Evolutionary conservation across 2,888 invertebrate species (phyloP).

Genomic region (Chaetoderma sp.): DNA sequence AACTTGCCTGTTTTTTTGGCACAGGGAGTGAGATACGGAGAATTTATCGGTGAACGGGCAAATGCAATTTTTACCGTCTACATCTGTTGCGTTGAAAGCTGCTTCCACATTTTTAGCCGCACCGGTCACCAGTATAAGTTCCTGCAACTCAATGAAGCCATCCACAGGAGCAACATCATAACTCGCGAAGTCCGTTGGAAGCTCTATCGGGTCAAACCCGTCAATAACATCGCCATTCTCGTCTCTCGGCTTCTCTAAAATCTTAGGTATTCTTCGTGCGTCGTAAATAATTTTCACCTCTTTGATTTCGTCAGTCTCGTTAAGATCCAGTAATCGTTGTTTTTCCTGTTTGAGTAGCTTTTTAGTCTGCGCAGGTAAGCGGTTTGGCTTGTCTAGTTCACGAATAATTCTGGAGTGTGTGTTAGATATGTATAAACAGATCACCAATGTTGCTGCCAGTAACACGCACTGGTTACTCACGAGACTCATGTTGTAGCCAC

Average conservation of each 20-base stretch:
- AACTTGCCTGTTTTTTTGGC: too few relatives aligned
- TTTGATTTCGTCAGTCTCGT: neutral
- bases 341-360: neutral
- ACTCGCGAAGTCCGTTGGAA: conserved; percentile 20
- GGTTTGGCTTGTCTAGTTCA: too few relatives aligned
- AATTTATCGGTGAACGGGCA: too few relatives aligned
- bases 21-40: too few relatives aligned
- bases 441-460: too few relatives aligned
- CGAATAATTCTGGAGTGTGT: too few relatives aligned
- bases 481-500: too few relatives aligned
- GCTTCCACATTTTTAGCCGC: conserved; percentile 16
- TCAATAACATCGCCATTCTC: conserved; percentile 6
- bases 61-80: conserved; percentile 32
- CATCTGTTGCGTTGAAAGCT: conserved; percentile 34
- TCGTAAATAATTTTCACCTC: conserved; percentile 5
- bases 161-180: conserved; percentile 17
- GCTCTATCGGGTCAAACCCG: conserved; percentile 15
- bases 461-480: too few relatives aligned
- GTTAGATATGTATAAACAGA: too few relatives aligned
- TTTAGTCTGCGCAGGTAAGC: too few relatives aligned
- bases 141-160: conserved; percentile 16
- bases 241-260: conserved; percentile 1
- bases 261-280: neutral
- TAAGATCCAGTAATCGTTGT: neutral
- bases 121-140: conserved; percentile 21